A percentile compares a stretch with the other conserved stretches of the same genome.
Conservation (phyloP, 2,113 vertebrate species). For the Blennius ocellaris region DNA sequence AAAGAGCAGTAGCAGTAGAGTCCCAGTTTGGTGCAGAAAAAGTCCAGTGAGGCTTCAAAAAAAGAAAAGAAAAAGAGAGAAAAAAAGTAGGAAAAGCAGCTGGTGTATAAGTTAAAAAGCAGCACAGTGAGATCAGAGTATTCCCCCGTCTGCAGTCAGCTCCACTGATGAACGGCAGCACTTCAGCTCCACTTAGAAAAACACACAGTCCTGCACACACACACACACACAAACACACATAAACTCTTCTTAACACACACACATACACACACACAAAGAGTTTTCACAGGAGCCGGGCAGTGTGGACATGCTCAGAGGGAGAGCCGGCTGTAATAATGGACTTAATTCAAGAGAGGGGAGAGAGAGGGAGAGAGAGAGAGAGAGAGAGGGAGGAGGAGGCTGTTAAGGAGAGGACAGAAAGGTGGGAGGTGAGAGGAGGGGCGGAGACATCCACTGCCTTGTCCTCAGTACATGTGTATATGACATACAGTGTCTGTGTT, state of each 20-base stretch:
- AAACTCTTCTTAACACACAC: slow-evolving; percentile 64
- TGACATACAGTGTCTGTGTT: slow-evolving; percentile 3
- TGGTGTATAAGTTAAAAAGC: slow-evolving; percentile 56
- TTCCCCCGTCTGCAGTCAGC: slow-evolving; percentile 61
- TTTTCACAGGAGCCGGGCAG: slow-evolving; percentile 64
- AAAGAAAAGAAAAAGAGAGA: background rate
- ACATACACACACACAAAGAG: slow-evolving; percentile 37
- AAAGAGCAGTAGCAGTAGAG: slow-evolving; percentile 32
- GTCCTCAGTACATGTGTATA: slow-evolving; percentile 10
- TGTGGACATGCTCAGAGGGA: slow-evolving; percentile 70
- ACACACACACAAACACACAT: slow-evolving; percentile 47
- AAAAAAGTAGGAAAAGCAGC: slow-evolving; percentile 40
- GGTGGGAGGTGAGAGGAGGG: slow-evolving; percentile 69
- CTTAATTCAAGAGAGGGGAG: slow-evolving; percentile 76
- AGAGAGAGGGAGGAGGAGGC: slow-evolving; percentile 52
- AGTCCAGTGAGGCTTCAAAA: slow-evolving; percentile 41
- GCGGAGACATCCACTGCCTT: slow-evolving; percentile 43
- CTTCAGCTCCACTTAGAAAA: slow-evolving; percentile 72
- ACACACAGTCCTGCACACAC: slow-evolving; percentile 53
- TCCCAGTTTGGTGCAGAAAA: slow-evolving; percentile 35
- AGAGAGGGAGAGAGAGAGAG: slow-evolving; percentile 18
- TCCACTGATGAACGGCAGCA: slow-evolving; percentile 67
- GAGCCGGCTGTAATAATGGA: slow-evolving; percentile 80
- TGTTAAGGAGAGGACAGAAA: slow-evolving; percentile 37
- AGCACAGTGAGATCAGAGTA: slow-evolving; percentile 51